Conservation (phyloP, 2,113 vertebrate genomes). For the Motacilla alba region DNA sequence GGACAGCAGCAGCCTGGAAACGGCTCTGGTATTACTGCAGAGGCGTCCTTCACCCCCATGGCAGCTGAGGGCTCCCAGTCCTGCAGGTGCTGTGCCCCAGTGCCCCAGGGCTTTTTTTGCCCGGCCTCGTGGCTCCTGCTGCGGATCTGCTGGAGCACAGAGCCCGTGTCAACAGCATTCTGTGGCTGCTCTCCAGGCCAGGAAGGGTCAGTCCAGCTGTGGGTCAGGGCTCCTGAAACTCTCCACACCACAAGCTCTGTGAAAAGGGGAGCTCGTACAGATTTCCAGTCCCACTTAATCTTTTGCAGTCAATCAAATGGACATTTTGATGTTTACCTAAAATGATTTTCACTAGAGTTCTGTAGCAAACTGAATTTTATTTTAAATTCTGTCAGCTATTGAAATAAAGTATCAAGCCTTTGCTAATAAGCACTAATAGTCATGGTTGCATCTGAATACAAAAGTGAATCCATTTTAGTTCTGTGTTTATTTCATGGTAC, state of each 20-base stretch:
- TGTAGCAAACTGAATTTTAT: constrained; percentile 14
- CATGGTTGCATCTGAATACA: neutral
- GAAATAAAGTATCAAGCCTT: neutral
- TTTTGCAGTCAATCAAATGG: neutral
- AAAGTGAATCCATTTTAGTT: neutral
- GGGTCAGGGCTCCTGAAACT: neutral
- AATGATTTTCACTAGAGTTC: neutral
- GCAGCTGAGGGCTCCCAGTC: fast-evolving
- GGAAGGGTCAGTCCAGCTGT: neutral
- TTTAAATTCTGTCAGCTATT: neutral
- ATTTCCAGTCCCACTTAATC: neutral
- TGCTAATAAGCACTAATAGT: neutral
- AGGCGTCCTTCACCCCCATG: fast-evolving
- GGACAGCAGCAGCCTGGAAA: neutral
- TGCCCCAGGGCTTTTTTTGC: fast-evolving
- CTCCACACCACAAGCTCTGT: no score
- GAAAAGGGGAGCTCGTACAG: fast-evolving
- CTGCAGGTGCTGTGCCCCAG: fast-evolving
- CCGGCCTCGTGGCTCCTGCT: fast-evolving
- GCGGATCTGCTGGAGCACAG: neutral
- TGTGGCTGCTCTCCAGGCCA: neutral
- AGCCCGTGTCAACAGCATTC: neutral
- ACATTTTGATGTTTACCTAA: neutral
- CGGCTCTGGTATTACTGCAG: neutral
- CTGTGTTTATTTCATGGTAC: neutral